Evolutionary conservation across 2,113 vertebrate genomes (phyloP), one percentile per base, ranked within the genome.

Genomic region (Crotalus viridis): DNA sequence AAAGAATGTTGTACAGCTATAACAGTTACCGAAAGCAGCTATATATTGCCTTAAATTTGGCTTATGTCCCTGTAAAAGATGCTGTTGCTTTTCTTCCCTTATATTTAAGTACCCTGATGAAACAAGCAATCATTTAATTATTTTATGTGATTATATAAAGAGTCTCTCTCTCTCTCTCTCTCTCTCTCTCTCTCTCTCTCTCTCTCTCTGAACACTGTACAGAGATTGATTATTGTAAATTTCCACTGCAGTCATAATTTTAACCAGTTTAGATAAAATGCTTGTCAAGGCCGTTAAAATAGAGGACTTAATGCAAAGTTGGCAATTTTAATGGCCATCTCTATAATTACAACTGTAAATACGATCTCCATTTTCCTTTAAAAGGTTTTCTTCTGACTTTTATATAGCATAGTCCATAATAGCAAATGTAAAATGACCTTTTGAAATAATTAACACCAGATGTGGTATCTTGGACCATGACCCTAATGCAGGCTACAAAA

Each of bases 361-460:
- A 86, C 24, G 81, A 89, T 85, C 21, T 91, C 26, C 55, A 33
- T 93, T 95, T 94, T 93, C 89, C 46, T 91, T 69, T 56, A 93
- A 89, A 56, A 88, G 3, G 3, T 85, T 96, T 94, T 57, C 7
- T 28, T 12, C 81, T 90, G 81, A 90, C 81, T 64, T 93, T 88
- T 90, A 89, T 93, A 89, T 10, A 90, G 33, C 93, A 28, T 22
- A 91, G 57, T 26, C 24, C 28, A 91, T 94, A 95, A 94, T 33
- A 69, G 39, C 28, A 93, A 95, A 95, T 88, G 8, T 52, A 56
- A 95, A 94, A 48, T 87, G 21, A 4, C 3, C 12, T 94, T 96
- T 95, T 24, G 48, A 89, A 94, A 74, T 54, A 95, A 94, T 94
- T 94, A 93, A 54, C 2, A 93, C 26, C 94, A 95, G 89, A 95